Conservation (phyloP, 2,113 vertebrate species). For the Edolisoma coerulescens region DNA sequence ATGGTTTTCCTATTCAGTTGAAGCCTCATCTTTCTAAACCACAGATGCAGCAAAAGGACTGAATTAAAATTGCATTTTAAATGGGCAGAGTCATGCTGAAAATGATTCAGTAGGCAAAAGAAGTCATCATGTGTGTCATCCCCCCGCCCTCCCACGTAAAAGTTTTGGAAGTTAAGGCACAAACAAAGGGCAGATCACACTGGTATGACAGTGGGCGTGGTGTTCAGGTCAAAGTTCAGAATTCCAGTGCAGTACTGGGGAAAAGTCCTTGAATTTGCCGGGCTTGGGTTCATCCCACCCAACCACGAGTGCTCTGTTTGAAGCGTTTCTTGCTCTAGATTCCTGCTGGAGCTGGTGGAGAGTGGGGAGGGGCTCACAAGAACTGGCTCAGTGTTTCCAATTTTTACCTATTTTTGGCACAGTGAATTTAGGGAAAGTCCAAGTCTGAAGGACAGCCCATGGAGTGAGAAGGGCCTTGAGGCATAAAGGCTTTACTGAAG, state of each 20-base stretch:
- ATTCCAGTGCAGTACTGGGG: not conserved
- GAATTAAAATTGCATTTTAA: not conserved
- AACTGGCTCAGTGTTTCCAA: not conserved
- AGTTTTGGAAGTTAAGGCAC: not conserved
- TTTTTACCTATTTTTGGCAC: not conserved
- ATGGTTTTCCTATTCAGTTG: not conserved
- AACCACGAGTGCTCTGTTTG: fast-evolving
- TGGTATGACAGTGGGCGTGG: not conserved
- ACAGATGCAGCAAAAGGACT: not conserved
- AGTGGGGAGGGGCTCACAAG: not conserved
- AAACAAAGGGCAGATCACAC: not conserved
- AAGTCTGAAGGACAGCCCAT: not conserved
- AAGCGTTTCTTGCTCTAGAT: not conserved
- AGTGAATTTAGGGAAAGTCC: not conserved
- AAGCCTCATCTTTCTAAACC: not conserved
- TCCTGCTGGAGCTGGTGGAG: not conserved
- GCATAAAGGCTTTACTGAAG: not conserved
- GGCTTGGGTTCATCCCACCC: not conserved
- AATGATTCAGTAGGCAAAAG: not conserved
- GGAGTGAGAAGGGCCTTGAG: not conserved
- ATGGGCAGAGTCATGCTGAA: not conserved
- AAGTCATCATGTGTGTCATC: not conserved
- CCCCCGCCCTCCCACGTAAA: fast-evolving
- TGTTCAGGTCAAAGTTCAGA: not conserved
- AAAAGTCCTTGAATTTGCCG: not conserved